Evolutionary conservation across 2,797 vertebrate genomes (phyloP).

Genomic region (Artibeus lituratus): DNA sequence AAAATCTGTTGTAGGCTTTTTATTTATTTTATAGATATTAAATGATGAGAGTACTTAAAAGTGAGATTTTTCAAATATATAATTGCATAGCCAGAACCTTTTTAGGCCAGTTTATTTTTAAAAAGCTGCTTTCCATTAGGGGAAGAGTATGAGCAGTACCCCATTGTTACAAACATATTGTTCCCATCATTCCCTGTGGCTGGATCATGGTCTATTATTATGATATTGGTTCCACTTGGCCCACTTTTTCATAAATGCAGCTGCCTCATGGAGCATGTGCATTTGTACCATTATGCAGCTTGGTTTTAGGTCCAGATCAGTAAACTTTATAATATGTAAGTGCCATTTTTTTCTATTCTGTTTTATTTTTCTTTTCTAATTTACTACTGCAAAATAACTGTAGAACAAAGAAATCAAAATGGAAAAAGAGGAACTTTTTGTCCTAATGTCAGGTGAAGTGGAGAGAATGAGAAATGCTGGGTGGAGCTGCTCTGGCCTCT

Average conservation of each 20-base stretch:
- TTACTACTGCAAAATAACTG: slow-evolving; percentile 18
- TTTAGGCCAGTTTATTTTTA: slow-evolving; percentile 41
- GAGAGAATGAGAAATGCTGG: background rate
- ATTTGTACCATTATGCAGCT: slow-evolving; percentile 16
- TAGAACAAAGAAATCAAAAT: slow-evolving; percentile 20
- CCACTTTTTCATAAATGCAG: slow-evolving; percentile 59
- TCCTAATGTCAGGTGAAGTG: background rate
- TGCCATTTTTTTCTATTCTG: background rate
- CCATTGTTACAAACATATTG: slow-evolving; percentile 62
- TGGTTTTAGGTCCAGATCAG: slow-evolving; percentile 58
- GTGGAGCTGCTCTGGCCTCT: background rate
- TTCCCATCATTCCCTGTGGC: slow-evolving; percentile 59
- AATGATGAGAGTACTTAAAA: slow-evolving; percentile 31
- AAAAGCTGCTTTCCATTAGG: slow-evolving; percentile 50
- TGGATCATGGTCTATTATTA: slow-evolving; percentile 57
- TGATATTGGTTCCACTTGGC: slow-evolving; percentile 61
- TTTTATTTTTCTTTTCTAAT: slow-evolving; percentile 51
- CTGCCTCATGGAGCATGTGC: slow-evolving; percentile 32
- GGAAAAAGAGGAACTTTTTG: background rate
- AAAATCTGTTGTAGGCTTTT: background rate
- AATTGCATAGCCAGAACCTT: background rate
- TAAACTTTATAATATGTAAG: slow-evolving; percentile 51
- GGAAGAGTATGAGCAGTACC: background rate
- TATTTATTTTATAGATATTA: background rate
- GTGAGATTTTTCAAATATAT: background rate